Evolutionary conservation across 2,888 invertebrate species (phyloP), one percentile per base, ranked within the genome.

Genomic region (Nomada goodeniana): DNA sequence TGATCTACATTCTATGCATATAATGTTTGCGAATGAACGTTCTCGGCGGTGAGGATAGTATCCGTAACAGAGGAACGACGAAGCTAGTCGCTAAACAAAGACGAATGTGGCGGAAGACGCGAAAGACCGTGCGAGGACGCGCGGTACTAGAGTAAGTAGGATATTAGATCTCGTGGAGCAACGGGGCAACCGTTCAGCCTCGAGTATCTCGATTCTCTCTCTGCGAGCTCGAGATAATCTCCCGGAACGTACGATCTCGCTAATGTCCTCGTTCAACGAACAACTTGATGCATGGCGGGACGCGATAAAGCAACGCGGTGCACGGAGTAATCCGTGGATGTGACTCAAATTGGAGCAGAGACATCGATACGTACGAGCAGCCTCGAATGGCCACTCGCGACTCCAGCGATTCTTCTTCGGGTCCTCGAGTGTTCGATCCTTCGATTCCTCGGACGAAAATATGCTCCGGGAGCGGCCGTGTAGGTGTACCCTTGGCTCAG

Each of bases 321-420:
- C 53, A 60, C 15, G 52, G 59, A 68, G 72, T 73, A 80, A 80
- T 83, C 70, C 52, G 42, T 69, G 55, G 68, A 70, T 64, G 53
- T 69, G 68, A 63, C 47, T 78, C 67, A 80, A 86, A 82, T 77
- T 64, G 78, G 65, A 29, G 60, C 55, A 57, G 74, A 70, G 76
- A 74, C 71, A 67, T 77, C 79, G 83, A 76, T 73, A 76, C 50
- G 70, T 67, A 50, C 63, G 55, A 67, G 26, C 65, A 23, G 60
- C 42, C n/a, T 20, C 13, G 76, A 70, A 70, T 78, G 52, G 29
- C 47, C 75, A 53, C 72, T 63, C 80, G 86, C 87, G 84, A 87
- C 84, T 87, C 68, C 80, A 74, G 47, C 47, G 76, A 59, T 55
- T 61, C 82, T 76, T 60, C 80, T 87, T 78, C 82, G 80, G 47